Base-by-base conservation (phyloP, 2,797 vertebrate species). In the Anabacerthia variegaticeps region DNA sequence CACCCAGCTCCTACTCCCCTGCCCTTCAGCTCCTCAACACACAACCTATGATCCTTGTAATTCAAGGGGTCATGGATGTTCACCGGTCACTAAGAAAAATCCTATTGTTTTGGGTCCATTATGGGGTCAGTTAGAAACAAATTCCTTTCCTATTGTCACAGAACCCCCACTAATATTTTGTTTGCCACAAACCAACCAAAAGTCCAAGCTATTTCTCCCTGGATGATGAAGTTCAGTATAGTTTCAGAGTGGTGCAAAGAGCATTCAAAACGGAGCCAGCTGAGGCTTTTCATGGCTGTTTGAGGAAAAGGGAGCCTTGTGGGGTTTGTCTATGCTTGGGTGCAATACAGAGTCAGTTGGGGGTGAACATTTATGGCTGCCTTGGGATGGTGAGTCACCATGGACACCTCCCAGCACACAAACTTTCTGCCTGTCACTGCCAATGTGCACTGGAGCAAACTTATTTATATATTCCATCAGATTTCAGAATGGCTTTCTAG, bases 401-500 rank as follows among this genome's bases (percentile, higher is more conserved):
- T 0, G 1, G 69, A 62, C 2, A 8, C 34, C 54, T 56, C 48
- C 59, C 14, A 81, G 48, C 71, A 82, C 6, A 44, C 34, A 52
- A 55, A 78, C 34, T 19, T 91, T 72, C 84, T 46, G 37, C 26
- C 66, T 58, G 62, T 54, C 1, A 2, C 66, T 76, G 63, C n/a
- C 59, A 76, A 84, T 27, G 27, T 73, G 41, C 59, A 41, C 55
- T 11, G 39, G 46, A 91, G 63, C 59, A 67, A 90, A 61, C 54
- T 55, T 14, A 69, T 66, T 90, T 51, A 85, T 93, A 10, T 49
- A 82, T 51, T 80, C 63, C 52, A 59, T 76, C 48, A 78, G 66
- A 75, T 51, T 83, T 85, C 75, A 73, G 48, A 94, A 66, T 26
- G 30, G 82, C 54, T 94, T 95, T 92, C 80, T 71, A 87, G 83